Evolutionary conservation across 2,113 vertebrate genomes (phyloP).

Genomic region (Scopus umbretta): DNA sequence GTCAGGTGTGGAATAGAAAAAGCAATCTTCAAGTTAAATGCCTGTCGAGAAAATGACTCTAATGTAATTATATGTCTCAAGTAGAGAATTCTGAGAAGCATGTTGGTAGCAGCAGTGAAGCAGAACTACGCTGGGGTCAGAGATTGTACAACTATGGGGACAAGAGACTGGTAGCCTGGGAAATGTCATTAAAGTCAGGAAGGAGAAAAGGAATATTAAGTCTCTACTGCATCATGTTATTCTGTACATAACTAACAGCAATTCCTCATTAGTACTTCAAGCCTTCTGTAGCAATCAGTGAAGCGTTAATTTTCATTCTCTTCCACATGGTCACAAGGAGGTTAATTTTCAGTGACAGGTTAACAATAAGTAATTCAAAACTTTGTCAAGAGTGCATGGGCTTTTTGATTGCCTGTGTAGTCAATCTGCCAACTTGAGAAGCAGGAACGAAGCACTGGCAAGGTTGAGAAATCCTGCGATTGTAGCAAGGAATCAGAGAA

Average conservation of each 20-base stretch:
- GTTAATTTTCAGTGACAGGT: neutral
- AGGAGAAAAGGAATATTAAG: neutral
- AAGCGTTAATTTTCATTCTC: neutral
- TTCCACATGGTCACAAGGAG: neutral
- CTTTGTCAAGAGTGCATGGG: neutral
- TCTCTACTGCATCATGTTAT: neutral
- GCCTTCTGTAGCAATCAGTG: neutral
- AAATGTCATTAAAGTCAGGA: neutral
- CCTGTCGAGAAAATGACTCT: neutral
- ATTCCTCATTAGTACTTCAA: neutral
- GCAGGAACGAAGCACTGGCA: neutral
- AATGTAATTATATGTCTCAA: neutral
- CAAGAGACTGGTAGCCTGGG: neutral
- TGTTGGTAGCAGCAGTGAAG: neutral
- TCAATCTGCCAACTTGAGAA: neutral
- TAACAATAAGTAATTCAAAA: slow-evolving; percentile 3
- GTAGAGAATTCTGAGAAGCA: neutral
- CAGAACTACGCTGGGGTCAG: neutral
- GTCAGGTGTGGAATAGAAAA: neutral
- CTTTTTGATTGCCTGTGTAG: neutral
- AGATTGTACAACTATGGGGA: neutral
- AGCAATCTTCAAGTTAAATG: neutral
- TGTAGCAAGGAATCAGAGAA: neutral
- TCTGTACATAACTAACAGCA: neutral
- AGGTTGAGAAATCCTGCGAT: neutral